Conservation (phyloP, 1,140 invertebrate species). For the Drosophila nikananu region DNA sequence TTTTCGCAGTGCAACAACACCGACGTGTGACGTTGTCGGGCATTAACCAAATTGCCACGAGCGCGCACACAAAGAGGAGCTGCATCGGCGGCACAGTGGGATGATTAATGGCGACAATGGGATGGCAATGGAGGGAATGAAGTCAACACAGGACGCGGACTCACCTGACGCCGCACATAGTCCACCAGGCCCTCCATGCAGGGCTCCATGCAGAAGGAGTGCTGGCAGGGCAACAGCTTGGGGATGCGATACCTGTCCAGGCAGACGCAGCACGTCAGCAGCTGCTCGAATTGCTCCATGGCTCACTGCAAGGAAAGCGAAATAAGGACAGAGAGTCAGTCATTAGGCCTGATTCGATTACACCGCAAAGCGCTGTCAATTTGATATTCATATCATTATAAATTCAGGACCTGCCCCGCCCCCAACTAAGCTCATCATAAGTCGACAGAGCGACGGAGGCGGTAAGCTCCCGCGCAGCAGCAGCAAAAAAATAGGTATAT, state of each 20-base stretch:
- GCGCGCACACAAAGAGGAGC: constrained; percentile 23
- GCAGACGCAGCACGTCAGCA: constrained; percentile 99
- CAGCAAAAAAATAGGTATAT: constrained; percentile 15
- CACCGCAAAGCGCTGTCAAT: constrained; percentile 70
- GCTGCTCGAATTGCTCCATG: constrained; percentile 98
- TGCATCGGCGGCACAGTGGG: constrained; percentile 22
- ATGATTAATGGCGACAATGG: constrained; percentile 53
- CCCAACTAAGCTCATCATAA: constrained; percentile 70
- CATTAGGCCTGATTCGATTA: constrained; percentile 80
- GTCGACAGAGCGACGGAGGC: constrained; percentile 24
- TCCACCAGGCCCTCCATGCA: constrained; percentile 98
- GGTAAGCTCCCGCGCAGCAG: constrained; percentile 23
- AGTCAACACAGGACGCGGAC: constrained; percentile 8
- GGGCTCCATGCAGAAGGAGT: constrained; percentile 99
- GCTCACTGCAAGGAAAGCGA: constrained; percentile 78
- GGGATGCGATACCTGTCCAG: constrained; percentile 98
- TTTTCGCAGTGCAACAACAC: constrained; percentile 12
- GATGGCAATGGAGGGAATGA: neutral
- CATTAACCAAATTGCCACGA: constrained; percentile 61
- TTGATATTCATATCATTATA: constrained; percentile 84
- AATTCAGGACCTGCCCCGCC: constrained; percentile 57
- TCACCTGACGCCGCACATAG: constrained; percentile 95
- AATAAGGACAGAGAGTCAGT: constrained; percentile 37
- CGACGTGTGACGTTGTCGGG: constrained; percentile 42
- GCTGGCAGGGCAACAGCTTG: constrained; percentile 99